Percentiles rank a stretch among this genome's conserved stretches.
phyloP scores from a whole-genome alignment of 1,140 invertebrate genomes.

The Lordiphosa mommai region DNA sequence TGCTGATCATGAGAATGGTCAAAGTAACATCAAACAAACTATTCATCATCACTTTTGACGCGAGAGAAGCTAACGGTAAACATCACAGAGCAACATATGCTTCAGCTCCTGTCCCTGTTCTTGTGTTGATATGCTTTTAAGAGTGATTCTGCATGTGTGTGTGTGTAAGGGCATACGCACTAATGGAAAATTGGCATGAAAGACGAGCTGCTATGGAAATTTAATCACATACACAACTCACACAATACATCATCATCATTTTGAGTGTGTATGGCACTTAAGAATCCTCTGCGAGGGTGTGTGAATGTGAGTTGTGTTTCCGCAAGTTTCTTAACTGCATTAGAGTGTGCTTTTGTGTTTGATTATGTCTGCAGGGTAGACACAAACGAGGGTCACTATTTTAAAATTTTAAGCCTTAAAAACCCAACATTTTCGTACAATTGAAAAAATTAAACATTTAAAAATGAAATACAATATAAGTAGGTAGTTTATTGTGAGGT shows the following conservation, averaged over 20 bases:
- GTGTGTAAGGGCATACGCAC: constrained; percentile 24
- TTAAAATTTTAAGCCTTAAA: background rate
- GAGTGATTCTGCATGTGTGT: constrained; percentile 25
- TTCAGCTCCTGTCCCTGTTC: background rate
- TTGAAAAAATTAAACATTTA: background rate
- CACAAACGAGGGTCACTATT: background rate
- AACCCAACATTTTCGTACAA: background rate
- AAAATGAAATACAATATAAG: background rate
- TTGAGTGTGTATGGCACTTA: constrained; percentile 44
- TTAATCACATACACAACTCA: constrained; percentile 76
- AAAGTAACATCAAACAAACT: constrained; percentile 78
- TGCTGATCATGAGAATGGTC: constrained; percentile 72
- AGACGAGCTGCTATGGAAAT: constrained; percentile 76
- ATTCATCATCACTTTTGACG: constrained; percentile 75
- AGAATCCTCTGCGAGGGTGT: constrained; percentile 34
- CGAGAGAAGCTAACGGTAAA: constrained; percentile 52
- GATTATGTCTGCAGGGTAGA: constrained; percentile 66
- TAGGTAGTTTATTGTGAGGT: too few relatives aligned
- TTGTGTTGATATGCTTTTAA: constrained; percentile 64
- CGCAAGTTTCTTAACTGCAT: constrained; percentile 77
- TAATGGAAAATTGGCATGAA: constrained; percentile 78
- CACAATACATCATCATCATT: constrained; percentile 76
- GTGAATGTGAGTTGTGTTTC: constrained; percentile 46
- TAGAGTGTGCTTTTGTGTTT: constrained; percentile 73
- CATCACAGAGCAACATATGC: constrained; percentile 55